These are phyloP conservation scores for Heliconius ismenius DNA, from an alignment of 2,888 invertebrate species.

Conservation along the genomic window DNA sequence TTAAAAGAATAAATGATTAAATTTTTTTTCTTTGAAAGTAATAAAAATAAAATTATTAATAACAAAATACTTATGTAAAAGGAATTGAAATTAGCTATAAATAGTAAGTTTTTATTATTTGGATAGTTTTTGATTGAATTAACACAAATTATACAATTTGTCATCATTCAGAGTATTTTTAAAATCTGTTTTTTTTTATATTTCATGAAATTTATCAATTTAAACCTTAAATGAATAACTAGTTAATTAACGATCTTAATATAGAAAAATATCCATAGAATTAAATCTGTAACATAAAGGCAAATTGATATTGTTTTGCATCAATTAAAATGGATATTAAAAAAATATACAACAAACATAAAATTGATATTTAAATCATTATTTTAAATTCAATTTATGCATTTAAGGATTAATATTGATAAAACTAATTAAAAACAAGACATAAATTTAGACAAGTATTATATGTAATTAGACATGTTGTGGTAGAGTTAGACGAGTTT, in stretches of 20 bases:
- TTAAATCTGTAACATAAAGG: not conserved
- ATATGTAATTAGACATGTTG: not conserved
- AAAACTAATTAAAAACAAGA: too few relatives aligned
- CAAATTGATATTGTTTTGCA: not conserved
- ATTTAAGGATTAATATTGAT: not conserved
- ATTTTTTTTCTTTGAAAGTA: not conserved
- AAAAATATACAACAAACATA: not conserved
- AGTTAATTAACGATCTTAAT: not conserved
- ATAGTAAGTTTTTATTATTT: not conserved
- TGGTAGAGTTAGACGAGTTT: not conserved
- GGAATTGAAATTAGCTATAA: not conserved
- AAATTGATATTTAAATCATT: not conserved
- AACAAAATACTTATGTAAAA: conserved; percentile 1
- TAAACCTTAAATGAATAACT: not conserved
- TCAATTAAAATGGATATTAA: conserved; percentile 5
- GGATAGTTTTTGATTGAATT: not conserved
- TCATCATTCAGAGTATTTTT: not conserved
- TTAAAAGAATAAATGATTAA: not conserved
- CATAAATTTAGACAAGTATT: not conserved
- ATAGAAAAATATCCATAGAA: not conserved
- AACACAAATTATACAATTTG: not conserved
- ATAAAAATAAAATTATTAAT: not conserved
- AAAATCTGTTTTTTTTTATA: not conserved
- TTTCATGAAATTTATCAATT: not conserved
- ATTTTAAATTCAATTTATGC: not conserved